Percentiles rank a stretch among this genome's conserved stretches.
Conservation (phyloP, 2,113 vertebrate species). For the Polypterus bichir region DNA sequence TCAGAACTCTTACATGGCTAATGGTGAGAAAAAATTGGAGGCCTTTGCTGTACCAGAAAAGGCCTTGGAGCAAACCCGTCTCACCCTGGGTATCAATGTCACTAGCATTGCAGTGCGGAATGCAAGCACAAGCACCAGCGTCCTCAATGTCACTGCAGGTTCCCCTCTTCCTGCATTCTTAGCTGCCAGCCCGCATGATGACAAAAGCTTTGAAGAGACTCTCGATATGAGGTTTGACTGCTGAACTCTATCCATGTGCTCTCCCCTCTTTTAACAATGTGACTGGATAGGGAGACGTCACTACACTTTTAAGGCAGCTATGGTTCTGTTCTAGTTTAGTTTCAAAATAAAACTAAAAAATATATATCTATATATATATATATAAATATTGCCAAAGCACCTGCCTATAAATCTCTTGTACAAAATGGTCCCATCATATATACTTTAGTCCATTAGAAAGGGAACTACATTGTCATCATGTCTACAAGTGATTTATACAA, state of each 20-base stretch:
- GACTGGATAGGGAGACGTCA: conserved; percentile 53
- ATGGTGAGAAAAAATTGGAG: conserved; percentile 96
- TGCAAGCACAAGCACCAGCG: conserved; percentile 70
- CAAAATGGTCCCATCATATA: conserved; percentile 60
- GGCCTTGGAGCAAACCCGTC: conserved; percentile 93
- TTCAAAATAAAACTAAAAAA: conserved; percentile 10
- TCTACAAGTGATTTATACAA: conserved; percentile 78
- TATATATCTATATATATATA: no score
- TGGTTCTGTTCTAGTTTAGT: conserved; percentile 62
- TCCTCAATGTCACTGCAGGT: conserved; percentile 75
- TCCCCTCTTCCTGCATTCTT: conserved; percentile 86
- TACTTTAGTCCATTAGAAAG: no score
- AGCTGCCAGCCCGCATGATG: conserved; percentile 77
- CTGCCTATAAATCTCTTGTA: conserved; percentile 84
- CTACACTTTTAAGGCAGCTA: conserved; percentile 88
- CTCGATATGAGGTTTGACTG: conserved; percentile 96
- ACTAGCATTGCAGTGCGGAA: conserved; percentile 91
- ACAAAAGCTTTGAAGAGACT: conserved; percentile 86
- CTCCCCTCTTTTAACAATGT: conserved; percentile 40
- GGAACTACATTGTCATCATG: no score
- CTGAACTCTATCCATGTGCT: conserved; percentile 57
- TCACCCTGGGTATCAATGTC: conserved; percentile 96
- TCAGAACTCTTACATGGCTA: conserved; percentile 98
- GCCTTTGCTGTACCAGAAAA: conserved; percentile 97
- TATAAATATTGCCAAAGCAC: conserved; percentile 66